Evolutionary conservation across 2,113 vertebrate species (phyloP).

Genomic region (Tylochromis polylepis): DNA sequence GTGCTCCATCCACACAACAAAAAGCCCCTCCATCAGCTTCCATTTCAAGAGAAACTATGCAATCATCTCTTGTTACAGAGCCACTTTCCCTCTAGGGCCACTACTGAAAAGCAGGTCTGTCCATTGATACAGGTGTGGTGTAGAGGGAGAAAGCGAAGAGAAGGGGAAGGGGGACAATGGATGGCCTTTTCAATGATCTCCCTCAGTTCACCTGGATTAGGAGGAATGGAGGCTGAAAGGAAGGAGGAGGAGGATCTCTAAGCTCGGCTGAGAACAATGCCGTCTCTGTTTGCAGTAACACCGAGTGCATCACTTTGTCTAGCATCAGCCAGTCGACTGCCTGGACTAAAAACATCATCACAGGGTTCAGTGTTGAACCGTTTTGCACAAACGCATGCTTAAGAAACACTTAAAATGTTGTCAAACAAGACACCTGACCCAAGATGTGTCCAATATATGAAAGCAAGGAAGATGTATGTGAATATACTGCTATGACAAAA

Average conservation of each 20-base stretch:
- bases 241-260: slow-evolving; percentile 15
- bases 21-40: slow-evolving; percentile 27
- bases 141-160: background rate
- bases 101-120: slow-evolving; percentile 51
- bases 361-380: background rate
- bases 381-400: background rate
- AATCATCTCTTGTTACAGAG: slow-evolving; percentile 58
- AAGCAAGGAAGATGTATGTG: background rate
- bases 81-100: slow-evolving; percentile 41
- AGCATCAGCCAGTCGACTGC: slow-evolving; percentile 21
- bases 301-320: slow-evolving; percentile 31
- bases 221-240: background rate
- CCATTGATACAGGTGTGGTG: slow-evolving; percentile 61
- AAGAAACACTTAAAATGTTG: background rate
- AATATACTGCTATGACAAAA: background rate
- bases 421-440: background rate
- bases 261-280: slow-evolving; percentile 51
- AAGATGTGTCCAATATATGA: background rate
- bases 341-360: background rate
- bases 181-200: slow-evolving; percentile 45
- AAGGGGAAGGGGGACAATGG: slow-evolving; percentile 34
- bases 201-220: slow-evolving; percentile 52
- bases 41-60: slow-evolving; percentile 35
- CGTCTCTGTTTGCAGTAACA: slow-evolving; percentile 43
- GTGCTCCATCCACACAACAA: background rate